phyloP scores from a whole-genome alignment of 1,140 invertebrate genomes.

The Anadara kagoshimensis region DNA sequence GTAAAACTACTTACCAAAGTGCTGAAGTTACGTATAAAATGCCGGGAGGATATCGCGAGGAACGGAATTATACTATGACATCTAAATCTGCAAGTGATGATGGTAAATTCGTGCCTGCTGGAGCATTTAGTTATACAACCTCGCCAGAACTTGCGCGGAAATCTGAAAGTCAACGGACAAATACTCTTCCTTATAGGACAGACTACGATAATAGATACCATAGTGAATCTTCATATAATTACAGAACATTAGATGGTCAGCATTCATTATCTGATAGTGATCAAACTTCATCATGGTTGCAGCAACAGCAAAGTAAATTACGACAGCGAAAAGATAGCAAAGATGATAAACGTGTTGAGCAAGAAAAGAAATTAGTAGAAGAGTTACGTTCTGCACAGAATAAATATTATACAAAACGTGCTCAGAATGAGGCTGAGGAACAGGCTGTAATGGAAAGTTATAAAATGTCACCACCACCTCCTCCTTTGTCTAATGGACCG shows the following conservation, averaged over 20 bases:
- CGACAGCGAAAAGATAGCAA: slow-evolving; percentile 59
- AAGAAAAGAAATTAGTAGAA: slow-evolving; percentile 70
- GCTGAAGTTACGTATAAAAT: slow-evolving; percentile 65
- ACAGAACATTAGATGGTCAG: slow-evolving; percentile 41
- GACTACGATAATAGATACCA: slow-evolving; percentile 64
- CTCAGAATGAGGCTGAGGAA: slow-evolving; percentile 63
- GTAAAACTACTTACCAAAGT: slow-evolving; percentile 56
- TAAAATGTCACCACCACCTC: slow-evolving; percentile 34
- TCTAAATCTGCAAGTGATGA: slow-evolving; percentile 44
- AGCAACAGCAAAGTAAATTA: slow-evolving; percentile 74
- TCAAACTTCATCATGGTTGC: slow-evolving; percentile 66
- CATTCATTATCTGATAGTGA: slow-evolving; percentile 46
- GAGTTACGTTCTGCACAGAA: slow-evolving; percentile 70
- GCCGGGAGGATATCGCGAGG: slow-evolving; percentile 54
- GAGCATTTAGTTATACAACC: slow-evolving; percentile 55
- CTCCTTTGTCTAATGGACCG: slow-evolving; percentile 56
- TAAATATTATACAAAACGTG: slow-evolving; percentile 65
- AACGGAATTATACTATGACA: slow-evolving; percentile 59
- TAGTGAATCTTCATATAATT: slow-evolving; percentile 44
- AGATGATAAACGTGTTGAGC: slow-evolving; percentile 46
- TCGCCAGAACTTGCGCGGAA: slow-evolving; percentile 49
- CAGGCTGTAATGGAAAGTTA: slow-evolving; percentile 55
- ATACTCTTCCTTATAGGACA: slow-evolving; percentile 61
- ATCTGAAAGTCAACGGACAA: slow-evolving; percentile 42
- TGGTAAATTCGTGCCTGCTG: slow-evolving; percentile 43